Evolutionary conservation across 2,888 invertebrate genomes (phyloP), one percentile per base, ranked within the genome.

Genomic region (Polymixis lichenea): DNA sequence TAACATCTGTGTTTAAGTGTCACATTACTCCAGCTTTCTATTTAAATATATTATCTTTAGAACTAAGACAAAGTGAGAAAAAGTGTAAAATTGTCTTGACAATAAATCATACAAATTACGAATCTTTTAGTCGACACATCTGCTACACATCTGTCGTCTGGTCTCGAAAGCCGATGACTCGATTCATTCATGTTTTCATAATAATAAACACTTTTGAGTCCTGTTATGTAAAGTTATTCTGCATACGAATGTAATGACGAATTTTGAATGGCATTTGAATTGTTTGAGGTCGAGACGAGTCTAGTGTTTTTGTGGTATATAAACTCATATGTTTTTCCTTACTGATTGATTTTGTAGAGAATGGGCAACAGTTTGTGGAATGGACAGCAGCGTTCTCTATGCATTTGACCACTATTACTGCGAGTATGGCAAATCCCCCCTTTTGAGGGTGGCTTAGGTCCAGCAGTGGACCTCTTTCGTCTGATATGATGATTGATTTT

Each of bases 51-150:
- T 73, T 70, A 70, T 49, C 49, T 71, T 66, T 9, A 55, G 55
- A 32, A 69, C 49, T 56, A 53, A 83, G 55, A 83, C 56, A 60
- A 72, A 78, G 60, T 19, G 60, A 78, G 58, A 70, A 72, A 83
- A 83, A 74, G 22, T 83, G 65, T 72, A 53, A 72, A 78, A 69
- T 74, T 75, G 25, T 68, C 61, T 61, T 55, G 32, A 67, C 64
- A 71, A 83, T 87, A 83, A 85, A 87, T 83, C 83, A 77, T 78
- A 80, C 38, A 82, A 83, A 84, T 76, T 79, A 84, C 32, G 55
- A 85, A 78, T 84, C 70, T 82, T 78, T 78, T 58, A 60, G 58
- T 68, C 62, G 38, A 22, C 66, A 17, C 87, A 87, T 86, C 77
- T 87, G 87, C 9, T 22, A 55, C 53, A 60, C 87, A 87, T 72